These are phyloP conservation scores for Cygnus buccinator DNA, from an alignment of 2,113 vertebrate species.

Conservation along the genomic window DNA sequence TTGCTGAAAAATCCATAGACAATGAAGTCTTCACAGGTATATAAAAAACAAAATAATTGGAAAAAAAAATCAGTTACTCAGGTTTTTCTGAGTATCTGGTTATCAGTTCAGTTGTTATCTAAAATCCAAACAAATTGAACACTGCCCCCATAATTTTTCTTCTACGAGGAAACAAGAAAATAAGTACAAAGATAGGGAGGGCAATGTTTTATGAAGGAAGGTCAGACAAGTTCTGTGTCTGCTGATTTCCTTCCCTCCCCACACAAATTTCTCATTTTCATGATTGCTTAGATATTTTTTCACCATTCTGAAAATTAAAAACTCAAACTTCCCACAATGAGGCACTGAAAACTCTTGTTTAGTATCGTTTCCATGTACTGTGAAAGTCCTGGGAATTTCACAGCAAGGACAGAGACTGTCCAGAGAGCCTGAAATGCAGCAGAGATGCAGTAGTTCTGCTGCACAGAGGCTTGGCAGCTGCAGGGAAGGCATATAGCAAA, in stretches of 20 bases:
- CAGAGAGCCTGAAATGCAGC: neutral
- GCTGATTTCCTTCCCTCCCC: neutral
- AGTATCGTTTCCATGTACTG: fast-evolving
- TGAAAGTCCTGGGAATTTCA: neutral
- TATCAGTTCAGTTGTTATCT: neutral
- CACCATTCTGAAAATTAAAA: neutral
- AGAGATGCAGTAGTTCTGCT: constrained; percentile 21
- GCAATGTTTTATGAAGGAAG: neutral
- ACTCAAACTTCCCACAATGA: neutral
- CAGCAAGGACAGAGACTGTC: fast-evolving
- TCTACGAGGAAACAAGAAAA: neutral
- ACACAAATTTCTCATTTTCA: neutral
- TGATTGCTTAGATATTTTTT: neutral
- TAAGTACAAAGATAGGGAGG: neutral
- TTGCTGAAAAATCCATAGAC: neutral
- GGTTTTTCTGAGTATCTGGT: neutral
- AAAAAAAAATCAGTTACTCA: neutral
- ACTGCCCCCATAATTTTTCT: neutral
- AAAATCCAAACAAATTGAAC: neutral
- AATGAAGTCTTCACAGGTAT: neutral
- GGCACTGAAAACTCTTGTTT: neutral
- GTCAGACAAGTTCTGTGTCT: neutral
- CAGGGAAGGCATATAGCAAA: neutral
- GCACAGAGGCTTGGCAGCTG: neutral
- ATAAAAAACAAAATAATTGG: neutral